These are phyloP conservation scores for Empidonax traillii DNA, from an alignment of 2,113 vertebrate genomes.

Conservation along the genomic window DNA sequence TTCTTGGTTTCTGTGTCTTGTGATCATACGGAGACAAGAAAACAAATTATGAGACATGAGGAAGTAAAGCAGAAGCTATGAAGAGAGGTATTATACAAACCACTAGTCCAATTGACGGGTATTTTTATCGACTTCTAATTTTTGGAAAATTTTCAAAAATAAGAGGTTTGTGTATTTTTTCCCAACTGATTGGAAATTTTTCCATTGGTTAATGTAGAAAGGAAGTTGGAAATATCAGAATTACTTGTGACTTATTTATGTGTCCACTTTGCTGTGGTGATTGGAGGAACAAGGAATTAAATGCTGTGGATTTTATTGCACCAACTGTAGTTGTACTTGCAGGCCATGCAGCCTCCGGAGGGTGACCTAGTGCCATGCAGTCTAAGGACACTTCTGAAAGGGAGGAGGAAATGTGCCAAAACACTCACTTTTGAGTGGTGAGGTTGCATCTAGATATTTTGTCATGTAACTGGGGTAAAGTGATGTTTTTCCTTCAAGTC, in stretches of 20 bases:
- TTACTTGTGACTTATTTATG: background rate
- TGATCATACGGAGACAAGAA: background rate
- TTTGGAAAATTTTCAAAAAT: background rate
- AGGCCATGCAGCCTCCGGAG: background rate
- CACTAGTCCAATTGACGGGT: background rate
- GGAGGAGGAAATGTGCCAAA: background rate
- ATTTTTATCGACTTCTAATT: background rate
- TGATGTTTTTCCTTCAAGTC: background rate
- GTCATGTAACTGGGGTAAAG: background rate
- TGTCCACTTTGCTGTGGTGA: background rate
- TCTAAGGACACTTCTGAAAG: background rate
- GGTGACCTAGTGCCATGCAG: background rate
- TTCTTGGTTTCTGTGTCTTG: background rate
- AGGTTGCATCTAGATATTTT: background rate
- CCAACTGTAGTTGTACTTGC: background rate
- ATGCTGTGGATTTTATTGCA: background rate
- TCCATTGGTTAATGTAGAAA: constrained; percentile 39
- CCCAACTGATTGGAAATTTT: constrained; percentile 34
- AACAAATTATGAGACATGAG: background rate
- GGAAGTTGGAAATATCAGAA: background rate
- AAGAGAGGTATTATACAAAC: background rate
- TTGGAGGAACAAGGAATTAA: background rate
- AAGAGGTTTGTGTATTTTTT: background rate
- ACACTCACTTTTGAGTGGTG: background rate
- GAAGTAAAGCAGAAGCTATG: background rate